Percentiles rank a stretch among this genome's conserved stretches.
Conservation (phyloP, 2,113 vertebrate species). For the Thalassarche chlororhynchos region DNA sequence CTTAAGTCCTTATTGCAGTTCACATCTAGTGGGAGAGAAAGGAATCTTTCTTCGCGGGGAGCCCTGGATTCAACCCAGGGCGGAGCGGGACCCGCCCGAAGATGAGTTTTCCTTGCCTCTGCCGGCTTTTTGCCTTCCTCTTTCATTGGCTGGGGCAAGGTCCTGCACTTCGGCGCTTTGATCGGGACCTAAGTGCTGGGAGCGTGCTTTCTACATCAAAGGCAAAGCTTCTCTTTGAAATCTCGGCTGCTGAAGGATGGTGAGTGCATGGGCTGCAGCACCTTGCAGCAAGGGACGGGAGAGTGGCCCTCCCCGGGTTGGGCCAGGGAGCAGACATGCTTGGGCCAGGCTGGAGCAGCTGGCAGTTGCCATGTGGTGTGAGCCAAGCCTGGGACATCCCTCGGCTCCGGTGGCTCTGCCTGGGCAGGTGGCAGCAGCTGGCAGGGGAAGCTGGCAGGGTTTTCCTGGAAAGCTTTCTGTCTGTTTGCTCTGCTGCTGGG, state of each 20-base stretch:
- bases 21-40: neutral
- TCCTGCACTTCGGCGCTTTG: neutral
- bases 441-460: neutral
- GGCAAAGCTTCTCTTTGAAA: neutral
- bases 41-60: neutral
- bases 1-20: neutral
- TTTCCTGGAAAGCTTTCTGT: neutral
- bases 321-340: neutral
- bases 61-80: neutral
- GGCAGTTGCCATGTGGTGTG: rapidly evolving
- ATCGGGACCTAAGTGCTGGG: neutral
- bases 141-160: neutral
- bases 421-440: neutral
- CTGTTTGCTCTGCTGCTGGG: rapidly evolving
- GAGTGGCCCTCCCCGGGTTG: neutral
- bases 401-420: rapidly evolving
- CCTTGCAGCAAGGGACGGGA: rapidly evolving
- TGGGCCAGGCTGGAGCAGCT: neutral
- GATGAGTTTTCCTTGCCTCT: neutral
- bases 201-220: neutral
- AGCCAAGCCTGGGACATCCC: neutral
- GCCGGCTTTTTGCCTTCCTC: neutral
- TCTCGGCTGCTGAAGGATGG: rapidly evolving
- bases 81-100: neutral
- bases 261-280: neutral